A percentile compares a stretch with the other conserved stretches of the same genome.
These are phyloP conservation scores for Matsumyia berberina DNA, from an alignment of 2,888 invertebrate genomes.

Conservation along the genomic window DNA sequence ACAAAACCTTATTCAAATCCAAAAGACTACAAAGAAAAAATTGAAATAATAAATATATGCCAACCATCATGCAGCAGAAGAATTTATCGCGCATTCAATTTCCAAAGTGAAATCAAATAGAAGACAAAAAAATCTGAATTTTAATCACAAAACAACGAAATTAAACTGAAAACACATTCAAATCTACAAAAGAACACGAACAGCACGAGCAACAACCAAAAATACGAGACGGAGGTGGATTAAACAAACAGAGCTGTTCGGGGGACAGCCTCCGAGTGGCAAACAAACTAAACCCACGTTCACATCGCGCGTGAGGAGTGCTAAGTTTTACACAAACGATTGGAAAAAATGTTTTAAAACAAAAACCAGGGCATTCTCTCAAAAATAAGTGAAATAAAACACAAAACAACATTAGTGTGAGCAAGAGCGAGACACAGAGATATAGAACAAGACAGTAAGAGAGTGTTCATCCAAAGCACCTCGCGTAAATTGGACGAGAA, in stretches of 20 bases:
- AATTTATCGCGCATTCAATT: slow-evolving; percentile 36
- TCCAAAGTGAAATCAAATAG: slow-evolving; percentile 13
- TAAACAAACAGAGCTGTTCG: slow-evolving; percentile 18
- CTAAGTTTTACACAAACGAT: slow-evolving; percentile 25
- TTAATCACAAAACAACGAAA: slow-evolving; percentile 15
- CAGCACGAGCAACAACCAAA: slow-evolving; percentile 54
- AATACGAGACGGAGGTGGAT: slow-evolving; percentile 14
- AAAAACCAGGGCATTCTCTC: slow-evolving; percentile 11
- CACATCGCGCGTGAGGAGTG: slow-evolving; percentile 70
- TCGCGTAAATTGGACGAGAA: slow-evolving; percentile 89
- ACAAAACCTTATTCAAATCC: slow-evolving; percentile 41
- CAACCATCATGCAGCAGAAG: slow-evolving; percentile 47
- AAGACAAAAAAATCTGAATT: not conserved
- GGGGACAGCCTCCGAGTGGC: slow-evolving; percentile 15
- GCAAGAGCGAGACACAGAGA: slow-evolving; percentile 66
- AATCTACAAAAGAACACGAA: slow-evolving; percentile 67
- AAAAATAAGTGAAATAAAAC: too few relatives aligned
- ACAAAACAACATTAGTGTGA: slow-evolving; percentile 35
- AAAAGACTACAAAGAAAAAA: slow-evolving; percentile 12
- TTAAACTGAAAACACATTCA: slow-evolving; percentile 60
- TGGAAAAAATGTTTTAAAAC: not conserved
- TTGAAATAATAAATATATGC: slow-evolving; percentile 17
- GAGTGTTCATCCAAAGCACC: slow-evolving; percentile 84
- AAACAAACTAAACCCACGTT: slow-evolving; percentile 31
- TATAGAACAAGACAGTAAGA: slow-evolving; percentile 62